These are phyloP conservation scores for Yponomeuta plumbellus DNA, from an alignment of 2,888 invertebrate genomes.

Conservation along the genomic window DNA sequence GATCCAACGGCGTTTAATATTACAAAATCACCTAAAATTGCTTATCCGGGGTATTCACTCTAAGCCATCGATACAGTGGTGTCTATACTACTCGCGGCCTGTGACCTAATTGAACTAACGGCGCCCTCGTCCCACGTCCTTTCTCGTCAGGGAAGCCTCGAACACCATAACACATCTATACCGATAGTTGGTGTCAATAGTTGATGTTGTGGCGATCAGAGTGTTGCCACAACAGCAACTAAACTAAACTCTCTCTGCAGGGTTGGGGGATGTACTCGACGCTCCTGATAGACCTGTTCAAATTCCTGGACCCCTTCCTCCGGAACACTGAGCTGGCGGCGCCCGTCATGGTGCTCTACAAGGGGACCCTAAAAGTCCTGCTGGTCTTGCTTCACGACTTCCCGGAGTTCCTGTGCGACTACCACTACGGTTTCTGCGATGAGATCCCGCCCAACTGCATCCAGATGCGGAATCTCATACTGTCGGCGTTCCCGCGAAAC, in stretches of 20 bases:
- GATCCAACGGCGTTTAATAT: too few species aligned
- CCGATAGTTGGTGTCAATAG: too few species aligned
- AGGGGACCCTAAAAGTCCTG: constrained; percentile 91
- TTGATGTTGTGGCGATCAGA: too few species aligned
- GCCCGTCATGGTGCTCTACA: constrained; percentile 95
- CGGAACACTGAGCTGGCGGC: constrained; percentile 97
- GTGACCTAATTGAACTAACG: too few species aligned
- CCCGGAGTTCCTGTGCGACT: constrained; percentile 99
- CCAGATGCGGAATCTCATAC: constrained; percentile 97
- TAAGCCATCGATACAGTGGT: too few species aligned
- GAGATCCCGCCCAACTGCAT: constrained; percentile 99
- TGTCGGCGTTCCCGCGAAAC: constrained; percentile 98
- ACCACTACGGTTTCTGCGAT: constrained; percentile 99
- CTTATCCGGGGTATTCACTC: too few species aligned
- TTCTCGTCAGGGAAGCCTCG: too few species aligned
- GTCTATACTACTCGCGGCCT: too few species aligned
- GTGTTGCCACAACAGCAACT: too few species aligned
- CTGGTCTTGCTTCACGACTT: constrained; percentile 98
- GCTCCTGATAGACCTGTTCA: constrained; percentile 95
- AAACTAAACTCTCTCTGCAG: constrained; percentile 40
- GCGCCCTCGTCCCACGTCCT: too few species aligned
- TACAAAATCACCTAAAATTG: too few species aligned
- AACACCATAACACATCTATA: too few species aligned
- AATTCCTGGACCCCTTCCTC: constrained; percentile 96
- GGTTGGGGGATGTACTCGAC: constrained; percentile 99